Percentiles rank a stretch among this genome's conserved stretches.
Conservation (phyloP, 2,797 vertebrate genomes). For the Pangasius larnaudii region DNA sequence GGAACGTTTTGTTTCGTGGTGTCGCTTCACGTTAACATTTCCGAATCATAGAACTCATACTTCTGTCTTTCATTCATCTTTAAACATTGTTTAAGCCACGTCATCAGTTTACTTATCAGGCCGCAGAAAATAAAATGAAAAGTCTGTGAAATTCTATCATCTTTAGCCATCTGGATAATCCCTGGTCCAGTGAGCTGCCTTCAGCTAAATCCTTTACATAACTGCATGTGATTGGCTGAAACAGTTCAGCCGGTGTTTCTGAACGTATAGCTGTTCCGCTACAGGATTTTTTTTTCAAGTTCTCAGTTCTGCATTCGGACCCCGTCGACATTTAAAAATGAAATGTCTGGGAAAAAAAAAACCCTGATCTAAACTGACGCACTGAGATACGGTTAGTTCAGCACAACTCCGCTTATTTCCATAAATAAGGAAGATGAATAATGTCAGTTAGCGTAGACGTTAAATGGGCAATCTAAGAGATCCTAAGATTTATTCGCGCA, state of each 20-base stretch:
- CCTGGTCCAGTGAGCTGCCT: neutral
- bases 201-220: neutral
- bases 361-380: neutral
- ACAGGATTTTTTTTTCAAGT: too few relatives aligned
- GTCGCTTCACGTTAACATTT: neutral
- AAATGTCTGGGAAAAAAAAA: too few relatives aligned
- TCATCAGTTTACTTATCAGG: neutral
- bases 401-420: neutral
- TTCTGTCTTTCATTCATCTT: neutral
- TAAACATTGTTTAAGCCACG: neutral
- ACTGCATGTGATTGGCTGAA: neutral
- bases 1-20: neutral
- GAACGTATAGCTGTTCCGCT: neutral
- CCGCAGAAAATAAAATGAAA: neutral
- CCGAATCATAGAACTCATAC: neutral
- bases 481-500: constrained; percentile 25
- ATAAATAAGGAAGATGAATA: neutral
- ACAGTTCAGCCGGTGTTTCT: neutral
- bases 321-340: neutral
- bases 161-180: neutral
- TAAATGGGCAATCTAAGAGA: neutral
- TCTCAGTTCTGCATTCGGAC: neutral
- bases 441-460: constrained; percentile 15
- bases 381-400: neutral
- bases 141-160: neutral